Evolutionary conservation across 1,140 invertebrate genomes (phyloP), one percentile per base, ranked within the genome.

Genomic region (Zelostemma sp.): DNA sequence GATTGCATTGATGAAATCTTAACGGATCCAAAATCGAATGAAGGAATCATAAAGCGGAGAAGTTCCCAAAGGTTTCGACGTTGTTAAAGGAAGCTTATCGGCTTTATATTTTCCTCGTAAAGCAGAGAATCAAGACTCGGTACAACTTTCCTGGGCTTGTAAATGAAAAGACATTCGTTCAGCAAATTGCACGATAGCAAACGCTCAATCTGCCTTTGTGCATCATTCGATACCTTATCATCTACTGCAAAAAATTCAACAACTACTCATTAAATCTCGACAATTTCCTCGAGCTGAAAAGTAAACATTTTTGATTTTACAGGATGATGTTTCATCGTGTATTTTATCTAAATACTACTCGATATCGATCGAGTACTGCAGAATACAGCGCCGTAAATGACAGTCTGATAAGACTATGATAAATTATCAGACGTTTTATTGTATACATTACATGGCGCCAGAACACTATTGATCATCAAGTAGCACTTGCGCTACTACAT

Each of bases 81-180:
- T 55, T 62, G 59, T 62, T 63, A 56, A 63, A 63, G 56, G 60
- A 63, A 63, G 60, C 60, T 63, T 63, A 63, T 56, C 60, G 53
- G 60, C 60, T 63, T 63, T 63, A 50, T 40, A 63, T 63, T 63
- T 63, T 63, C 45, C 40, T 63, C 51, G 15, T 45, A 16, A 41
- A 51, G 46, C 53, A 50, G 53, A 56, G 56, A 63, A 46, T 43
- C 60, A 25, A 21, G 51, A 9, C 25, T 19, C 33, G 60, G 35
- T 50, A 38, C 53, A 55, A 62, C 56, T 63, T 63, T 56, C 50
- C 53, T 63, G 55, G 60, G 50, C 56, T 56, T 46, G 14, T 14
- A 18, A 35, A 25, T 56, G 60, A 63, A 63, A 49, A 28, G 38
- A 63, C 46, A 56, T 51, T 38, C 35, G 60, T 54, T 63, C 60